phyloP scores from a whole-genome alignment of 2,113 vertebrate genomes.

The Corythoichthys haematopterus region DNA sequence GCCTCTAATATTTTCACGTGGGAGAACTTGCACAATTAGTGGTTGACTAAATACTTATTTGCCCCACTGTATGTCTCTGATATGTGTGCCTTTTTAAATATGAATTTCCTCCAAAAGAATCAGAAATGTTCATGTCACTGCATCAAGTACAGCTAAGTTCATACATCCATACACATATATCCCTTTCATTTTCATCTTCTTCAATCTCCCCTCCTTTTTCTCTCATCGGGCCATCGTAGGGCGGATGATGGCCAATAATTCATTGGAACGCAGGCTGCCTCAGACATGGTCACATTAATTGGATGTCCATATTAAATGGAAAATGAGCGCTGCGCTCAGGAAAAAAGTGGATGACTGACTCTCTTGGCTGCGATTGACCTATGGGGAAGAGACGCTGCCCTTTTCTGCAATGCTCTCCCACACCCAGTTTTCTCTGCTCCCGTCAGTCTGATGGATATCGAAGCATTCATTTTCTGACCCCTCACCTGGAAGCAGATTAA shows the following conservation, averaged over 20 bases:
- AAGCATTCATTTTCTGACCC: slow-evolving; percentile 99
- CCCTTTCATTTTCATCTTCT: neutral
- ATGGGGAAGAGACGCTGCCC: slow-evolving; percentile 96
- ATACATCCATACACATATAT: neutral
- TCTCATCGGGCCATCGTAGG: slow-evolving; percentile 56
- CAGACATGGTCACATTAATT: slow-evolving; percentile 86
- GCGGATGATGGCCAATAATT: slow-evolving; percentile 94
- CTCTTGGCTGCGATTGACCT: slow-evolving; percentile 99
- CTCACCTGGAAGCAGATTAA: slow-evolving; percentile 98
- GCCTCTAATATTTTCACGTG: no score
- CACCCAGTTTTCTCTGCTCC: slow-evolving; percentile 95
- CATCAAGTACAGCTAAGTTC: neutral
- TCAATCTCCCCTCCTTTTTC: slow-evolving; percentile 2
- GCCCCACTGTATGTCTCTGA: neutral
- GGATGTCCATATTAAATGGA: slow-evolving; percentile 99
- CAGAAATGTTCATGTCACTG: neutral
- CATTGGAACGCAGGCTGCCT: slow-evolving; percentile 86
- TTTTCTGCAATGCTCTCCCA: slow-evolving; percentile 91
- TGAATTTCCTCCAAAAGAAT: neutral
- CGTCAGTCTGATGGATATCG: slow-evolving; percentile 98
- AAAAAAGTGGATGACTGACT: slow-evolving; percentile 95
- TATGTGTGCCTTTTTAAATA: neutral
- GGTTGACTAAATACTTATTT: no score
- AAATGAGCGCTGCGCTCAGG: slow-evolving; percentile 80
- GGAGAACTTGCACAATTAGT: no score